phyloP scores from a whole-genome alignment of 2,888 invertebrate species.

The Cyaniris semiargus region DNA sequence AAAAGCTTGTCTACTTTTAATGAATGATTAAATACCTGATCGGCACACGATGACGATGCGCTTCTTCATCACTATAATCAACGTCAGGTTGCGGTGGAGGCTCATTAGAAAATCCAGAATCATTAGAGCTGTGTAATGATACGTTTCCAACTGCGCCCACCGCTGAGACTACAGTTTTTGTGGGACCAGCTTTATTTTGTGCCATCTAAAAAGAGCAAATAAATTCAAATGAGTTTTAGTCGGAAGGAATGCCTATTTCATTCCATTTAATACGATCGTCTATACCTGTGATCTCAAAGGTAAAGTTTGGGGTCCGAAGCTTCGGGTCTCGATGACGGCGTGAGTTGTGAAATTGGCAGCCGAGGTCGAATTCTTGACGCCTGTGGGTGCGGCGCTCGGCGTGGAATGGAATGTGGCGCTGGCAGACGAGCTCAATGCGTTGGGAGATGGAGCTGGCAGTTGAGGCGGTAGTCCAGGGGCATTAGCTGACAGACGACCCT shows the following conservation, averaged over 20 bases:
- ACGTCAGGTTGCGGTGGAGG: constrained; percentile 93
- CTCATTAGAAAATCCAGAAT: constrained; percentile 95
- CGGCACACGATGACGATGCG: constrained; percentile 81
- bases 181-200: constrained; percentile 72
- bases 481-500: constrained; percentile 71
- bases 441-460: constrained; percentile 86
- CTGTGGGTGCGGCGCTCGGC: constrained; percentile 57
- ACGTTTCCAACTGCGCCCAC: constrained; percentile 84
- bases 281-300: constrained; percentile 74
- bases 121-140: constrained; percentile 94
- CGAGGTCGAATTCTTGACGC: constrained; percentile 80
- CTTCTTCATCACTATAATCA: constrained; percentile 94
- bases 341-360: constrained; percentile 80
- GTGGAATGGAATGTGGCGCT: constrained; percentile 82
- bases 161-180: constrained; percentile 71
- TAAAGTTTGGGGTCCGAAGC: constrained; percentile 74
- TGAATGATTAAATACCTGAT: constrained; percentile 75
- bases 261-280: not conserved
- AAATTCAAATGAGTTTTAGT: constrained; percentile 11
- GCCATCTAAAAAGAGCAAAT: constrained; percentile 52
- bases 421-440: constrained; percentile 82
- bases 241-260: not conserved
- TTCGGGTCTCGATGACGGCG: constrained; percentile 72
- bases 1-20: constrained; percentile 34
- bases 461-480: constrained; percentile 86